Evolutionary conservation across 2,113 vertebrate genomes (phyloP).

Genomic region (Odontophorus gujanensis): DNA sequence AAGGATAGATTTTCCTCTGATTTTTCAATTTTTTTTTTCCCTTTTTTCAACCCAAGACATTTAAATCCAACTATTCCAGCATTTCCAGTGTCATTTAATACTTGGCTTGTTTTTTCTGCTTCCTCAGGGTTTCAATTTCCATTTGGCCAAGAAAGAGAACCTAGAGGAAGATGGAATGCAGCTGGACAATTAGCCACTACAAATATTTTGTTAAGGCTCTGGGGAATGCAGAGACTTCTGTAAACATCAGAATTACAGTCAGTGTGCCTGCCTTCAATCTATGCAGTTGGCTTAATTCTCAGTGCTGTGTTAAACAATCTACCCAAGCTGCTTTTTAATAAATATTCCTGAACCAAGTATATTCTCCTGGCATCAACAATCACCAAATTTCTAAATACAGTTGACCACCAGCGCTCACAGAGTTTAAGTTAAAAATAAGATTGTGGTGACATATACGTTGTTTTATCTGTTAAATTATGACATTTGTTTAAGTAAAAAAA

Average conservation of each 20-base stretch:
- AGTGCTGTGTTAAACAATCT: not conserved
- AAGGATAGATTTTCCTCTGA: not conserved
- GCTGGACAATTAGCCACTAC: conserved; percentile 64
- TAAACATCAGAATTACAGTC: conserved; percentile 1
- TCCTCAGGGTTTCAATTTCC: not conserved
- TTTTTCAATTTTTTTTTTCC: not conserved
- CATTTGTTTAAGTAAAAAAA: not conserved
- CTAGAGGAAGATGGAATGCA: conserved; percentile 48
- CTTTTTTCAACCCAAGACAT: not conserved
- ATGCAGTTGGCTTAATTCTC: conserved; percentile 20
- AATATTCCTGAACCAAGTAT: not conserved
- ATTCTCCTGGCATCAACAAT: not conserved
- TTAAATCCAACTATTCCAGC: not conserved
- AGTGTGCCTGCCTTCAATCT: not conserved
- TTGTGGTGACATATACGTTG: not conserved
- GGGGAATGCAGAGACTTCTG: not conserved
- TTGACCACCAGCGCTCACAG: not conserved
- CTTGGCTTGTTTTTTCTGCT: not conserved
- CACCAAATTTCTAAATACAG: not conserved
- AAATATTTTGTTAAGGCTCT: conserved; percentile 50
- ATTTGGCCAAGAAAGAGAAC: conserved; percentile 30
- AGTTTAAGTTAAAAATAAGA: not conserved
- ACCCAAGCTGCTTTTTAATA: not conserved
- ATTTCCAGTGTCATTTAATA: conserved; percentile 9
- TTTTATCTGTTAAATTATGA: not conserved